Evolutionary conservation across 2,797 vertebrate genomes (phyloP).

Genomic region (Hydrolagus colliei): DNA sequence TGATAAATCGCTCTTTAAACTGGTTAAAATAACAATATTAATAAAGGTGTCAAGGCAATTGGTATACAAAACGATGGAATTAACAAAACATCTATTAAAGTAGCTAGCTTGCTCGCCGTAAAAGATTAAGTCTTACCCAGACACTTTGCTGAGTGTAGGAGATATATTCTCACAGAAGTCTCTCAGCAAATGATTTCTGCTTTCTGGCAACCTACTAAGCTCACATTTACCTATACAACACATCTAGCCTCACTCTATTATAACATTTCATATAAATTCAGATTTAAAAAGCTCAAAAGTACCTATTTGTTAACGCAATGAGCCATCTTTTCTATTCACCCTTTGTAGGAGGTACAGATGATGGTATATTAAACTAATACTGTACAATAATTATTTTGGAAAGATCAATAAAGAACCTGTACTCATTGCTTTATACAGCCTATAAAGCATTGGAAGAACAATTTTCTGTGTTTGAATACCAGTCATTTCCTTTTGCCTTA

Average conservation of each 20-base stretch:
- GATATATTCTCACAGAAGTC: too few species aligned
- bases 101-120: not conserved
- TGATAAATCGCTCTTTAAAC: not conserved
- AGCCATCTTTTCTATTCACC: not conserved
- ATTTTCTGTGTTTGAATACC: slow-evolving; percentile 12
- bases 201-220: not conserved
- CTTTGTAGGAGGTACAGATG: not conserved
- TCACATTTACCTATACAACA: not conserved
- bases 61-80: not conserved
- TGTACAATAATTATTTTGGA: not conserved
- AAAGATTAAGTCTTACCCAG: slow-evolving; percentile 8
- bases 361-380: too few species aligned
- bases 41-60: not conserved
- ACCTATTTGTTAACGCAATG: not conserved
- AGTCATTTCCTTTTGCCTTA: not conserved
- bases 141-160: not conserved
- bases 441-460: not conserved
- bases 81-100: not conserved
- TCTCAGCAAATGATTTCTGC: not conserved
- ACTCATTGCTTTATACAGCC: not conserved
- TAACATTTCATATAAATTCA: too few species aligned
- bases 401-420: not conserved
- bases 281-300: too few species aligned
- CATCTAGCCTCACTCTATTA: not conserved
- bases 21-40: not conserved